phyloP scores from a whole-genome alignment of 2,113 vertebrate species.

The Madoqua kirkii region DNA sequence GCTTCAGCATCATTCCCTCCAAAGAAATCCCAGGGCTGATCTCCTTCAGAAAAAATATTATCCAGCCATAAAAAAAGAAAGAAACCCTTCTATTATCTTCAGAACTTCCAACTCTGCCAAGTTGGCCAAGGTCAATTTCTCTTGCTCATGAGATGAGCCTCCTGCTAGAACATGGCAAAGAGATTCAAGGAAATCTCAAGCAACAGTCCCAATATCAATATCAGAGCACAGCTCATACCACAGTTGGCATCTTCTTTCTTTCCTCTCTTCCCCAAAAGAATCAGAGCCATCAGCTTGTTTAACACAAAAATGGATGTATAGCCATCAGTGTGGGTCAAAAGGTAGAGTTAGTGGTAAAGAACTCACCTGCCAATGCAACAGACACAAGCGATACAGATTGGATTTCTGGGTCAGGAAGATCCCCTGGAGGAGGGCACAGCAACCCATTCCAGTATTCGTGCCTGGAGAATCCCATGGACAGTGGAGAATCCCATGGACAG shows the following conservation, averaged over 20 bases:
- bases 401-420: background rate
- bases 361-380: background rate
- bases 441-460: background rate
- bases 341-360: background rate
- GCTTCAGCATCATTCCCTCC: too few relatives aligned
- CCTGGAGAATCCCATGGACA: background rate
- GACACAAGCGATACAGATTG: background rate
- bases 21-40: too few relatives aligned
- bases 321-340: background rate
- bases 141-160: background rate
- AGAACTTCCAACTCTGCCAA: background rate
- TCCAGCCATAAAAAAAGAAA: background rate
- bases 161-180: background rate
- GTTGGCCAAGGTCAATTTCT: background rate
- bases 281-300: background rate
- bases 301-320: background rate
- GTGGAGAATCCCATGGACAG: background rate
- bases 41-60: background rate
- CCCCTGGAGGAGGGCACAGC: background rate
- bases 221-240: background rate
- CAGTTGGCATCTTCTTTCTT: background rate
- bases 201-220: background rate
- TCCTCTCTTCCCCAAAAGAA: background rate
- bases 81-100: background rate
- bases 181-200: background rate